Evolutionary conservation across 1,140 invertebrate species (phyloP).

Genomic region (Apis laboriosa): DNA sequence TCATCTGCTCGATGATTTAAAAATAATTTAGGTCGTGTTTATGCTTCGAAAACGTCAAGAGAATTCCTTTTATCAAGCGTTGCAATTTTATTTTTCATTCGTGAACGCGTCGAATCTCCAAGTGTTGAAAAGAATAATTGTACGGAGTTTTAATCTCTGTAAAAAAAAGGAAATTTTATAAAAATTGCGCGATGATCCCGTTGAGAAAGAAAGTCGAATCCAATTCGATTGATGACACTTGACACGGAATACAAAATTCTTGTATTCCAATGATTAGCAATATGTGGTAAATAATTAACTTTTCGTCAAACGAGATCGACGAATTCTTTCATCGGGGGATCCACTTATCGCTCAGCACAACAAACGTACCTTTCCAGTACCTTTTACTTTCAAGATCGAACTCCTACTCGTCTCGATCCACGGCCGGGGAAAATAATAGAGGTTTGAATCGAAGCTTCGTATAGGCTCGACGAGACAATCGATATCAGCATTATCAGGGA

Average conservation of each 20-base stretch:
- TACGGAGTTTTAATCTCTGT: too few relatives aligned
- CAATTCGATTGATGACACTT: too few relatives aligned
- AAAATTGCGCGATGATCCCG: too few relatives aligned
- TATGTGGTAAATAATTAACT: too few relatives aligned
- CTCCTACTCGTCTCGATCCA: neutral
- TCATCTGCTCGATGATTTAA: neutral
- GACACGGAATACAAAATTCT: too few relatives aligned
- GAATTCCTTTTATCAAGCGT: too few relatives aligned
- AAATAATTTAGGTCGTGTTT: neutral
- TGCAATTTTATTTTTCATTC: too few relatives aligned
- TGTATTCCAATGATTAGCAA: too few relatives aligned
- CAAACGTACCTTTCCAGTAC: slow-evolving; percentile 21
- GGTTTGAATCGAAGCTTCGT: slow-evolving; percentile 24
- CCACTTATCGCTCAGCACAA: neutral
- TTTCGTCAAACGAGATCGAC: neutral
- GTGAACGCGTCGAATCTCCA: too few relatives aligned
- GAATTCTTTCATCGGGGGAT: neutral
- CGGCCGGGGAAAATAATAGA: slow-evolving; percentile 43
- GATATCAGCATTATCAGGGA: slow-evolving; percentile 44
- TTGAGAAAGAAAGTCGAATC: too few relatives aligned
- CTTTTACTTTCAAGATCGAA: neutral
- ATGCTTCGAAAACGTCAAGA: neutral
- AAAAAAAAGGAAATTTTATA: too few relatives aligned
- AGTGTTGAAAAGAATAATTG: too few relatives aligned
- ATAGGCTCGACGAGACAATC: slow-evolving; percentile 47